These are phyloP conservation scores for Dicerorhinus sumatrensis DNA, from an alignment of 2,113 vertebrate genomes.

Conservation along the genomic window DNA sequence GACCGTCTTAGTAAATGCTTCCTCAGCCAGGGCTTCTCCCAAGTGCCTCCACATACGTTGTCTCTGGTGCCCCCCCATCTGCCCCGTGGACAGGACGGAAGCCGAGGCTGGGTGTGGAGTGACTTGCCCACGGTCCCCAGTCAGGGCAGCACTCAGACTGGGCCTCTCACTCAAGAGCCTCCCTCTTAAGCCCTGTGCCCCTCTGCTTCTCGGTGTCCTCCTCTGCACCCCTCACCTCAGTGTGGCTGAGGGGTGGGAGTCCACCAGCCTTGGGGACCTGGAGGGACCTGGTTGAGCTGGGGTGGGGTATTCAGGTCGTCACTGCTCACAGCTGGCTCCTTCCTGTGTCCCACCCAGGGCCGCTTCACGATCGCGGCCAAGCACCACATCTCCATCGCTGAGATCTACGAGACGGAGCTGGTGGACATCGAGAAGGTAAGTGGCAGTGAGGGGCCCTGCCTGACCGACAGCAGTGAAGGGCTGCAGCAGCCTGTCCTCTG, in stretches of 20 bases:
- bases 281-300: neutral
- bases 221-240: neutral
- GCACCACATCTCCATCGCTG: conserved; percentile 95
- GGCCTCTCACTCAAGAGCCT: neutral
- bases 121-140: accelerated
- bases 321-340: accelerated
- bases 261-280: neutral
- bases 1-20: too few species aligned
- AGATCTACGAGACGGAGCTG: conserved; percentile 95
- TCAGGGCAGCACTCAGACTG: accelerated
- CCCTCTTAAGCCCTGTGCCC: neutral
- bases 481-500: accelerated
- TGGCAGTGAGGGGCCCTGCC: accelerated
- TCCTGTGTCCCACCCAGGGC: conserved; percentile 85
- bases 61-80: accelerated
- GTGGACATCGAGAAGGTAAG: conserved; percentile 96
- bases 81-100: neutral
- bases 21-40: neutral
- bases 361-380: conserved; percentile 97
- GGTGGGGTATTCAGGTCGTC: accelerated
- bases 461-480: accelerated
- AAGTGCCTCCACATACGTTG: accelerated
- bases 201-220: too few species aligned
- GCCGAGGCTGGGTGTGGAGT: accelerated
- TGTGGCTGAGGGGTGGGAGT: neutral